phyloP scores from a whole-genome alignment of 2,797 vertebrate species.

The Loriculus beryllinus region DNA sequence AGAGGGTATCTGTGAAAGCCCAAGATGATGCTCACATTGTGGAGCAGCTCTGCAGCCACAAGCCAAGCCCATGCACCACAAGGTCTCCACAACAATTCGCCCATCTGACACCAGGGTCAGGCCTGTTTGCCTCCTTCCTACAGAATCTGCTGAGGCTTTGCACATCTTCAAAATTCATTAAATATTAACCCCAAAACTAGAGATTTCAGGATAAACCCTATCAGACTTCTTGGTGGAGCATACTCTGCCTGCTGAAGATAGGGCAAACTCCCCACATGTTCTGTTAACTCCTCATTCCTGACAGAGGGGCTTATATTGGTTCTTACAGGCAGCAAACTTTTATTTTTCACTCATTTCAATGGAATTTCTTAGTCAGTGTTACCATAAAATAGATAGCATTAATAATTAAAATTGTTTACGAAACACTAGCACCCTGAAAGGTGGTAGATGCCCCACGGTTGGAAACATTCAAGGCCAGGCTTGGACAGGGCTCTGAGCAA shows the following conservation, averaged over 20 bases:
- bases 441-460: neutral
- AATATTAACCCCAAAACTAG: neutral
- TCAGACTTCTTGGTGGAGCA: neutral
- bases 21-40: rapidly evolving
- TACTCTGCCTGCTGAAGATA: neutral
- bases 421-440: neutral
- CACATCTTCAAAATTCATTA: neutral
- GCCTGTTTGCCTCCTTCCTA: neutral
- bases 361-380: neutral
- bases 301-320: neutral
- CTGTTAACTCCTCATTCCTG: neutral
- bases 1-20: neutral
- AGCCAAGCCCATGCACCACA: rapidly evolving
- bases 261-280: neutral
- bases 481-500: rapidly evolving
- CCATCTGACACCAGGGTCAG: neutral
- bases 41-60: neutral
- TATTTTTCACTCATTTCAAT: conserved; percentile 18
- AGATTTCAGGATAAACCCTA: neutral
- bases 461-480: neutral
- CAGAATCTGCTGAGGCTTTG: neutral
- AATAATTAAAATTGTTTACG: neutral
- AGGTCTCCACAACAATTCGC: neutral
- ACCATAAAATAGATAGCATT: neutral
- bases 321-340: neutral